Evolutionary conservation across 1,140 invertebrate genomes (phyloP).

Genomic region (Belonocnema kinseyi): DNA sequence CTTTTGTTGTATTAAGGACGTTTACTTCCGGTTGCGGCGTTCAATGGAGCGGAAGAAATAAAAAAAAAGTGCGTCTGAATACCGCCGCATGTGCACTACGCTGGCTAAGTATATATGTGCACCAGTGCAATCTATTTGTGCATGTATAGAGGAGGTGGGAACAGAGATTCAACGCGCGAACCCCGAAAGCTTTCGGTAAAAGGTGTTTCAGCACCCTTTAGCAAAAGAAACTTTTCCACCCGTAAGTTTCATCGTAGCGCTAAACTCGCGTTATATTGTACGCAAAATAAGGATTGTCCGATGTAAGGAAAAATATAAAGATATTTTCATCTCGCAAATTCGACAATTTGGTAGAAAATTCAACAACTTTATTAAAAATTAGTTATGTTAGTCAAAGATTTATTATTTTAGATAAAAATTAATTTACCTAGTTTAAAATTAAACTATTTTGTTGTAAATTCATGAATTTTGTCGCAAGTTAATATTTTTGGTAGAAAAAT

Average conservation of each 20-base stretch:
- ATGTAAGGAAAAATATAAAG: no score
- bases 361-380: no score
- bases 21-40: constrained; percentile 29
- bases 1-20: constrained; percentile 29
- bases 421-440: no score
- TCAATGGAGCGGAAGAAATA: constrained; percentile 20
- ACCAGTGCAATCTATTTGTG: constrained; percentile 19
- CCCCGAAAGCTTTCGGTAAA: constrained; percentile 10
- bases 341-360: no score
- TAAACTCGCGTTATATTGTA: background rate
- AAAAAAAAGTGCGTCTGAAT: background rate
- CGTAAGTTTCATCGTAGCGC: background rate
- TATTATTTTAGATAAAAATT: no score
- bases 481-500: no score
- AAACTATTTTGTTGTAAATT: no score
- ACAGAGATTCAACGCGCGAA: background rate
- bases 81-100: background rate
- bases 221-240: constrained; percentile 18
- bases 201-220: constrained; percentile 4
- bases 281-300: no score
- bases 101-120: background rate
- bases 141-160: background rate
- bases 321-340: no score
- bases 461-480: no score
- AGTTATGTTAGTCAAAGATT: no score